Evolutionary conservation across 2,888 invertebrate genomes (phyloP).

Genomic region (Chymomyza procnemis): DNA sequence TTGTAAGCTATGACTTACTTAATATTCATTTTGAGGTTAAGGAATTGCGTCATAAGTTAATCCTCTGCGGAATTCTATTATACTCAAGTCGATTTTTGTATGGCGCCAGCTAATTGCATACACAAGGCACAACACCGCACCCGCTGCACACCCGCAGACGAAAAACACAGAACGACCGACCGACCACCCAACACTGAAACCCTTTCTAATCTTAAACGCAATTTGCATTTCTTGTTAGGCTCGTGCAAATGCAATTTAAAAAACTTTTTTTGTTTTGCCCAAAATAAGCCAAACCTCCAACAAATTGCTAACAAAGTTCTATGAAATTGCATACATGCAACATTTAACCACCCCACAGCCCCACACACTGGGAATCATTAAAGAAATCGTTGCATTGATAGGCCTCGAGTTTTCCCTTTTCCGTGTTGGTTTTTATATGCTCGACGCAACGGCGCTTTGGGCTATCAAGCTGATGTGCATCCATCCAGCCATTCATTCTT

Average conservation of each 20-base stretch:
- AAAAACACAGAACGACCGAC: conserved; percentile 20
- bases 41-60: conserved; percentile 49
- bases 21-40: conserved; percentile 62
- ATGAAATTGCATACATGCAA: conserved; percentile 61
- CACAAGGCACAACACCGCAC: conserved; percentile 25
- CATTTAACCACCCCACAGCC: conserved; percentile 6
- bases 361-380: neutral
- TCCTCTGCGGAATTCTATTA: neutral
- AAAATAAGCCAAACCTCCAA: conserved; percentile 27
- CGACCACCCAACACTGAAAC: conserved; percentile 4
- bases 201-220: conserved; percentile 65
- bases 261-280: conserved; percentile 58
- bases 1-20: conserved; percentile 24
- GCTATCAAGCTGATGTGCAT: neutral
- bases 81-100: neutral
- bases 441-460: neutral
- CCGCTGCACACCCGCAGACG: conserved; percentile 25
- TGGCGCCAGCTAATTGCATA: neutral
- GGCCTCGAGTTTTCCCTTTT: neutral
- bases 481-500: conserved; percentile 14
- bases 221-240: conserved; percentile 54
- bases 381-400: neutral
- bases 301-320: conserved; percentile 46
- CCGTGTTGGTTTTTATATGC: neutral
- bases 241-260: conserved; percentile 53